These are phyloP conservation scores for Rynchops niger DNA, from an alignment of 2,113 vertebrate genomes.

Conservation along the genomic window DNA sequence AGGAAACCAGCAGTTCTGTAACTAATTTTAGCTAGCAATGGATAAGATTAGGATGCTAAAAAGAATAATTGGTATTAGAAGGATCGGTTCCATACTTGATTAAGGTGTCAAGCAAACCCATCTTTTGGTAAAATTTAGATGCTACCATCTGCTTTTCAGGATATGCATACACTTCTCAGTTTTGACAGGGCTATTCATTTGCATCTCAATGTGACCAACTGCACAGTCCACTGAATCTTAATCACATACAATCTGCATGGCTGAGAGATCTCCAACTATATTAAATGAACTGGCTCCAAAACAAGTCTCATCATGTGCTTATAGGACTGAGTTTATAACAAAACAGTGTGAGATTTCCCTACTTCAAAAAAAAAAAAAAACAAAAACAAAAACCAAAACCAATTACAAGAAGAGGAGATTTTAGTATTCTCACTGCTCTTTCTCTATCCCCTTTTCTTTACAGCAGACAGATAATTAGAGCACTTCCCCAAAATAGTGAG, in stretches of 20 bases:
- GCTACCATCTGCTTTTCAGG: neutral
- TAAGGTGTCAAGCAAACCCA: neutral
- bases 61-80: neutral
- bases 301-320: neutral
- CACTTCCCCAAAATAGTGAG: neutral
- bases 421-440: neutral
- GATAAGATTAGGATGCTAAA: neutral
- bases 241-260: neutral
- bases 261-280: neutral
- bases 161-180: neutral
- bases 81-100: neutral
- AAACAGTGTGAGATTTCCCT: neutral
- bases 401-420: neutral
- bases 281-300: neutral
- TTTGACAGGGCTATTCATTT: neutral
- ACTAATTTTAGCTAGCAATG: neutral
- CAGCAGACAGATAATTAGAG: neutral
- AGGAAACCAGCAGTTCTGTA: neutral
- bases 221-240: neutral
- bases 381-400: too few species aligned
- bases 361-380: neutral
- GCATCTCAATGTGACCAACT: neutral
- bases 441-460: neutral
- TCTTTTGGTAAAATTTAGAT: neutral
- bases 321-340: neutral